These are phyloP conservation scores for Hapalemur alaotrensis DNA, from an alignment of 2,797 vertebrate species.

Conservation along the genomic window DNA sequence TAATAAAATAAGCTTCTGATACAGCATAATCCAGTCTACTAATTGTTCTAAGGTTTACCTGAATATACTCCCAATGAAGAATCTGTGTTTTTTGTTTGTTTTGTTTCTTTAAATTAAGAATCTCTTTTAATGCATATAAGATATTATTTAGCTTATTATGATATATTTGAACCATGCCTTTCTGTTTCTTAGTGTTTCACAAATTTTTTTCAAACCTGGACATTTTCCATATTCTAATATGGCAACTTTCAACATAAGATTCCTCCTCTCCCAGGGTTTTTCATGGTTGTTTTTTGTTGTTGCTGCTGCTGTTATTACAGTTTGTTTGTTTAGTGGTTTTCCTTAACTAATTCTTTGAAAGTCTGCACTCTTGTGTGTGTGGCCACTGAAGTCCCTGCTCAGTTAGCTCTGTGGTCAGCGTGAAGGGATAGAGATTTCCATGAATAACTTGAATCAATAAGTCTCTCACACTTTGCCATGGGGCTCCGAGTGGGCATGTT, in stretches of 20 bases:
- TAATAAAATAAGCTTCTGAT: neutral
- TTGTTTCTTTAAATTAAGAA: neutral
- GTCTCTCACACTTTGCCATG: neutral
- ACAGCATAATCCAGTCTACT: neutral
- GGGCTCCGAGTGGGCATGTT: neutral
- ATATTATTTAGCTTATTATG: neutral
- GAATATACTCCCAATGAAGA: neutral
- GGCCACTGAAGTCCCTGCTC: neutral
- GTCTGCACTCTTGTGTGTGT: neutral
- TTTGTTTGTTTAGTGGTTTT: neutral
- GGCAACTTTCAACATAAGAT: neutral
- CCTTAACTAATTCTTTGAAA: neutral
- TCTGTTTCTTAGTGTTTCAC: neutral
- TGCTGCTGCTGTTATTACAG: neutral
- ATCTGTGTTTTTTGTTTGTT: neutral
- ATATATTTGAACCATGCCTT: neutral
- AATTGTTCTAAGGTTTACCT: neutral
- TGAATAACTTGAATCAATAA: neutral
- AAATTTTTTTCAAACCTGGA: neutral
- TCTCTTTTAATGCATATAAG: neutral
- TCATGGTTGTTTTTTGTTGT: neutral
- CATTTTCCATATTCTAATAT: neutral
- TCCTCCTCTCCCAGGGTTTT: neutral
- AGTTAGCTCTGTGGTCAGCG: neutral
- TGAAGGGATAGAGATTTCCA: neutral